Percentiles rank a stretch among this genome's conserved stretches.
These are phyloP conservation scores for Bufo bufo DNA, from an alignment of 2,113 vertebrate species.

Conservation along the genomic window DNA sequence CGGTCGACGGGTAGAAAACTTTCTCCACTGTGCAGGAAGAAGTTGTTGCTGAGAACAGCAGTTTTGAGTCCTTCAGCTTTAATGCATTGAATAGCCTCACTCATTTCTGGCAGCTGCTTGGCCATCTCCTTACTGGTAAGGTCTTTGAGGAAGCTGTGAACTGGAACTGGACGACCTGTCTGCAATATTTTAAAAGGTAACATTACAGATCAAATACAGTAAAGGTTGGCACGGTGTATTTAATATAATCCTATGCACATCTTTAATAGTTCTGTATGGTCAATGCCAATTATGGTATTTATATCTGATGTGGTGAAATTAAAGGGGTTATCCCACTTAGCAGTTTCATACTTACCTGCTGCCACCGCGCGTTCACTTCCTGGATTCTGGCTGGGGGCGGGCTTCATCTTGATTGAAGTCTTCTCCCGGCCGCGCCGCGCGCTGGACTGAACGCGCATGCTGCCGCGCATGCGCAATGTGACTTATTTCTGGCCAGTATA, in stretches of 20 bases:
- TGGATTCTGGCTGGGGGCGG: no score
- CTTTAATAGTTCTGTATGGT: neutral
- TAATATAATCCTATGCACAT: neutral
- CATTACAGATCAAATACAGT: neutral
- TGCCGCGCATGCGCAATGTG: no score
- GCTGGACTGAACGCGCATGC: no score
- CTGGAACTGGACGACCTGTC: constrained; percentile 69
- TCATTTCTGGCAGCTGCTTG: constrained; percentile 74
- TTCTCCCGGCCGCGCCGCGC: no score
- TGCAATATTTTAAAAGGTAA: constrained; percentile 53
- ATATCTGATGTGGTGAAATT: neutral
- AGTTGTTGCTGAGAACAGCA: constrained; percentile 76
- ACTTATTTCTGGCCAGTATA: no score
- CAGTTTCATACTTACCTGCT: no score
- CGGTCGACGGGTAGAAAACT: constrained; percentile 70
- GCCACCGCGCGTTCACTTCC: no score
- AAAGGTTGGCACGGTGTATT: neutral
- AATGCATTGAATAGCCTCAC: constrained; percentile 74
- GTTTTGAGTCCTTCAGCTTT: constrained; percentile 75
- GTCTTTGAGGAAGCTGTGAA: constrained; percentile 71
- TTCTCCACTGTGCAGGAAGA: constrained; percentile 65
- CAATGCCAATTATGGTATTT: neutral
- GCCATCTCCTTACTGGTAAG: constrained; percentile 68
- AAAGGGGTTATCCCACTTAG: no score
- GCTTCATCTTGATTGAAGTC: no score